Conservation (phyloP, 2,888 invertebrate genomes). For the Pterostichus niger region DNA sequence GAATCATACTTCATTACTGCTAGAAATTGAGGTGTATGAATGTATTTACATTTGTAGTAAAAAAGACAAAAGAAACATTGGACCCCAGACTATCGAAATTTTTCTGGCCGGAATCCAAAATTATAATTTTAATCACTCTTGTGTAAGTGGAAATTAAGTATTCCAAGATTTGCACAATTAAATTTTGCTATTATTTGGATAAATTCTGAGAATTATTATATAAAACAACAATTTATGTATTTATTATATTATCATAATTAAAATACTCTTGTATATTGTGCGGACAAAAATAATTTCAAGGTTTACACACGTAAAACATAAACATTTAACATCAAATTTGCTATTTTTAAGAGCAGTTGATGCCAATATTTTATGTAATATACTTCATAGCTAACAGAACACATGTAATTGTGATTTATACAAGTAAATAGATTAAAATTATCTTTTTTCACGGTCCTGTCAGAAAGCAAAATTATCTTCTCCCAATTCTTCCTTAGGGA, state of each 20-base stretch:
- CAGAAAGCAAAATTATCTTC: too few relatives aligned
- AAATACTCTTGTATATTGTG: slow-evolving; percentile 6
- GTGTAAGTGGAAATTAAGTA: slow-evolving; percentile 22
- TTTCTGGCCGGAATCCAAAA: slow-evolving; percentile 49
- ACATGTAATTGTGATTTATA: slow-evolving; percentile 41
- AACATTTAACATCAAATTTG: slow-evolving; percentile 35
- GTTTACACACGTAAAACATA: slow-evolving; percentile 17
- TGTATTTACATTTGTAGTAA: slow-evolving; percentile 53
- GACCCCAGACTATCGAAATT: slow-evolving; percentile 37
- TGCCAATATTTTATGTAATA: slow-evolving; percentile 55
- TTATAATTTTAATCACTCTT: slow-evolving; percentile 58
- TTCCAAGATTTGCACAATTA: slow-evolving; percentile 20
- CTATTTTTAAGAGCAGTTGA: slow-evolving; percentile 56
- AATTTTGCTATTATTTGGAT: background rate
- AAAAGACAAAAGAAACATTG: slow-evolving; percentile 55
- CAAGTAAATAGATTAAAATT: slow-evolving; percentile 19
- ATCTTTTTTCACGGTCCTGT: background rate
- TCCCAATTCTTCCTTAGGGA: too few relatives aligned
- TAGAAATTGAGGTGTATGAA: slow-evolving; percentile 34
- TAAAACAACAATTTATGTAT: slow-evolving; percentile 20
- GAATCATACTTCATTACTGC: slow-evolving; percentile 6
- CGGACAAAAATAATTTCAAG: slow-evolving; percentile 57
- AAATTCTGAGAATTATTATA: background rate
- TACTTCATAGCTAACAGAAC: background rate
- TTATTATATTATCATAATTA: slow-evolving; percentile 46